Percentiles rank a stretch among this genome's conserved stretches.
Conservation (phyloP, 2,797 vertebrate genomes). For the Pempheris klunzingeri region DNA sequence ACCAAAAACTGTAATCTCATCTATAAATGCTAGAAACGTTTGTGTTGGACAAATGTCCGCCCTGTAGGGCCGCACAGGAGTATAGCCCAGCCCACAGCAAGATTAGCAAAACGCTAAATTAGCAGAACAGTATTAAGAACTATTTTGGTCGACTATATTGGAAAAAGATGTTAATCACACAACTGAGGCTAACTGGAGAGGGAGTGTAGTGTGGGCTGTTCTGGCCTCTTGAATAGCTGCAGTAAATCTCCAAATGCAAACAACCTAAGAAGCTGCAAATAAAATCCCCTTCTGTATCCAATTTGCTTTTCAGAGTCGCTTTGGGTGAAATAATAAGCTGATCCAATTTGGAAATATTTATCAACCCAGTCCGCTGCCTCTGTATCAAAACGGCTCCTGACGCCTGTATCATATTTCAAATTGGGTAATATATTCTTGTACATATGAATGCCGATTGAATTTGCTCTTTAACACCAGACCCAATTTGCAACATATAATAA, state of each 20-base stretch:
- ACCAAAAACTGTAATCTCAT: conserved; percentile 37
- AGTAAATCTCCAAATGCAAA: conserved; percentile 81
- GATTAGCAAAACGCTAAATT: conserved; percentile 65
- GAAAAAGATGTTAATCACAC: conserved; percentile 79
- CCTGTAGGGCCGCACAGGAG: conserved; percentile 32
- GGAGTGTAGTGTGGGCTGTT: conserved; percentile 65
- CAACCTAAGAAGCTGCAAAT: conserved; percentile 80
- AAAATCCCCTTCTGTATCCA: conserved; percentile 80
- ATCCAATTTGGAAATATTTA: conserved; percentile 87
- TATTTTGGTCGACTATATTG: conserved; percentile 70
- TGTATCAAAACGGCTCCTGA: conserved; percentile 77
- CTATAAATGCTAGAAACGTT: conserved; percentile 26
- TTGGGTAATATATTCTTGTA: conserved; percentile 81
- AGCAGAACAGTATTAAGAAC: conserved; percentile 69
- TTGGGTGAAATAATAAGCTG: conserved; percentile 84
- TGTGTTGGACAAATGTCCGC: conserved; percentile 49
- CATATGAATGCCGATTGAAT: conserved; percentile 80
- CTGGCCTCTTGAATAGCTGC: conserved; percentile 73
- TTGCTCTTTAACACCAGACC: conserved; percentile 73
- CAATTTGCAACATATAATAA: conserved; percentile 78
- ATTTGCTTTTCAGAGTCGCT: conserved; percentile 83
- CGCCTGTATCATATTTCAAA: conserved; percentile 76
- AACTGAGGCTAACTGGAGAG: conserved; percentile 70
- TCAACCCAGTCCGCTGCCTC: conserved; percentile 77
- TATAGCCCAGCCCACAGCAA: conserved; percentile 26